A percentile compares a stretch with the other conserved stretches of the same genome.
Evolutionary conservation across 2,797 vertebrate genomes (phyloP).

Genomic region (Spea hammondii): DNA sequence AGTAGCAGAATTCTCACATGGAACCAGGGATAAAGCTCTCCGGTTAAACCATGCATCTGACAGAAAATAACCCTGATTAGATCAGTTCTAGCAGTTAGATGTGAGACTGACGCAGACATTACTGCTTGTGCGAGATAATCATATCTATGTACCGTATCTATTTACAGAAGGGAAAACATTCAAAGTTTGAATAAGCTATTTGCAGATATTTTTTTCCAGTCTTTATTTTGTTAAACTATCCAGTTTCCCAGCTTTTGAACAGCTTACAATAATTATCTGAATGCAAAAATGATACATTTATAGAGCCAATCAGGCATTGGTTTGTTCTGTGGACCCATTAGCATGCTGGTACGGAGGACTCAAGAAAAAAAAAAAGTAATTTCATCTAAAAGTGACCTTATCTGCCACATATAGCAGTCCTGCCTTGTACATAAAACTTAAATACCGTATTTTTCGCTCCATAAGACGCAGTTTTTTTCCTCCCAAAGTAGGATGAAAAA

Average conservation of each 20-base stretch:
- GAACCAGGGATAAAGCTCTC: conserved; percentile 57
- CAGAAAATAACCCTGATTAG: conserved; percentile 65
- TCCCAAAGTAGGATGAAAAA: no score
- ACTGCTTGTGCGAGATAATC: conserved; percentile 61
- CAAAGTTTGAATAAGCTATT: conserved; percentile 45
- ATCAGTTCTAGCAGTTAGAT: conserved; percentile 62
- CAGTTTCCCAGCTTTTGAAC: conserved; percentile 56
- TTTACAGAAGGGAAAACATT: conserved; percentile 52
- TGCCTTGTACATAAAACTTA: no score
- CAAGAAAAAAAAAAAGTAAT: neutral
- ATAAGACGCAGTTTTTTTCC: no score
- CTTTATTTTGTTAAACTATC: conserved; percentile 55
- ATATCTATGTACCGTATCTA: conserved; percentile 53
- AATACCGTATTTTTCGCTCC: no score
- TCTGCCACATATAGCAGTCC: conserved; percentile 1
- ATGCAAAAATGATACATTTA: conserved; percentile 56
- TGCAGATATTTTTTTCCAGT: conserved; percentile 35
- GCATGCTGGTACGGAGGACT: neutral
- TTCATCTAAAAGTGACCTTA: neutral
- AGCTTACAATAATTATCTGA: conserved; percentile 66
- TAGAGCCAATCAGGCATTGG: conserved; percentile 31
- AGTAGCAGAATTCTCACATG: conserved; percentile 53
- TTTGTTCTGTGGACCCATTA: conserved; percentile 14
- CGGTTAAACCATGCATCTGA: conserved; percentile 64
- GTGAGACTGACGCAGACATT: conserved; percentile 63